Percentiles rank a stretch among this genome's conserved stretches.
Evolutionary conservation across 2,113 vertebrate genomes (phyloP).

Genomic region (Hippocampus guttulatus): DNA sequence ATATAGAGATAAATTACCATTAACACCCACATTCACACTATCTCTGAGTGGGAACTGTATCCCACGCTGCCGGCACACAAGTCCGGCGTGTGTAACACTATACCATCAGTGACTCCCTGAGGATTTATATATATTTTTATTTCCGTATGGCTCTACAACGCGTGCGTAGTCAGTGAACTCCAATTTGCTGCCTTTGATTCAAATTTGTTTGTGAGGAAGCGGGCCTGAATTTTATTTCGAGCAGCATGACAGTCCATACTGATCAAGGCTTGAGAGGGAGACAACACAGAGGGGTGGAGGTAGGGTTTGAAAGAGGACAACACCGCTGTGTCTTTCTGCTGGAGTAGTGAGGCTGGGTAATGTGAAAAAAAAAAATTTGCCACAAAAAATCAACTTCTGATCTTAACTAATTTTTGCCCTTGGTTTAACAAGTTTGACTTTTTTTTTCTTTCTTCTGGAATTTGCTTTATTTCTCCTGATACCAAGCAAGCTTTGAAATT

Average conservation of each 20-base stretch:
- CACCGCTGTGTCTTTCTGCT: conserved; percentile 40
- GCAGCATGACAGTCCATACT: conserved; percentile 46
- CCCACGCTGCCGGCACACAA: too few species aligned
- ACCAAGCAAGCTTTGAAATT: too few species aligned
- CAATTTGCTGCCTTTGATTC: conserved; percentile 8
- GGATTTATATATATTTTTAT: not conserved
- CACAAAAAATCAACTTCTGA: too few species aligned
- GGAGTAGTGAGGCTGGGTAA: conserved; percentile 6
- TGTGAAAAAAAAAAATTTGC: not conserved
- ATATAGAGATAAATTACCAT: too few species aligned
- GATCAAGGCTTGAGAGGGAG: conserved; percentile 32
- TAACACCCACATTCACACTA: too few species aligned
- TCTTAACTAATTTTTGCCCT: too few species aligned
- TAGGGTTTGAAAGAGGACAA: conserved; percentile 20
- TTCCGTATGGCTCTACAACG: not conserved
- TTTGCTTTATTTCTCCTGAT: too few species aligned
- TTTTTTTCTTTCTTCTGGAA: too few species aligned
- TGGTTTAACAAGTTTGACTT: too few species aligned
- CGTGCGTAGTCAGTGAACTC: conserved; percentile 9
- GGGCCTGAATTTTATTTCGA: conserved; percentile 4
- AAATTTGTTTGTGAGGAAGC: conserved; percentile 25
- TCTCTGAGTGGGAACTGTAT: too few species aligned
- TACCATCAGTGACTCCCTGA: too few species aligned
- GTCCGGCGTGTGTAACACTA: too few species aligned
- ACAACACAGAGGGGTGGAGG: conserved; percentile 10